Conservation (phyloP, 2,113 vertebrate species). For the Saimiri boliviensis region DNA sequence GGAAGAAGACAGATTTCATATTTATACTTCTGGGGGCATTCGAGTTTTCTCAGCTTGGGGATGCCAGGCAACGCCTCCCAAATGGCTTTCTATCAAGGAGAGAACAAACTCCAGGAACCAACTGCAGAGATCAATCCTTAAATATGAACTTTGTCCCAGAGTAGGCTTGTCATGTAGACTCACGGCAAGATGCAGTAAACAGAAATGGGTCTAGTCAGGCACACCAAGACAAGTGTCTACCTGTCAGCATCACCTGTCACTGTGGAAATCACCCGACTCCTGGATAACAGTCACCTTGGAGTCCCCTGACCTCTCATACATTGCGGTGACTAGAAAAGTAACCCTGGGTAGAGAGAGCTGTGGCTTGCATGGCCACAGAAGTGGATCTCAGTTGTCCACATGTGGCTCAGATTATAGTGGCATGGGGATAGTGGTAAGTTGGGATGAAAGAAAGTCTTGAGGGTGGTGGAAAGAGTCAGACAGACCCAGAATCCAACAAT, state of each 20-base stretch:
- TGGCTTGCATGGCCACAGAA: not conserved
- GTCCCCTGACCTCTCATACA: not conserved
- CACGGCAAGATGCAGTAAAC: conserved; percentile 49
- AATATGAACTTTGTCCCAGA: conserved; percentile 65
- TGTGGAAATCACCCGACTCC: conserved; percentile 41
- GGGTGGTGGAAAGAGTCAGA: not conserved
- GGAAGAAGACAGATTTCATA: not conserved
- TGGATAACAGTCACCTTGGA: not conserved
- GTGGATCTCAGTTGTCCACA: not conserved
- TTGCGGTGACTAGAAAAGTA: not conserved
- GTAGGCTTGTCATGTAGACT: conserved; percentile 62
- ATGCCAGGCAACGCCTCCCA: not conserved
- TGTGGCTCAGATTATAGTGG: not conserved
- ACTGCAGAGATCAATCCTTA: conserved; percentile 45
- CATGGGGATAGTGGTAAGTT: accelerated
- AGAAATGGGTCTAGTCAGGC: conserved; percentile 60
- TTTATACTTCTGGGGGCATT: not conserved
- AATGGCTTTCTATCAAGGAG: conserved; percentile 6
- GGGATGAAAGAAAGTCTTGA: not conserved
- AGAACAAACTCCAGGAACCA: conserved; percentile 46
- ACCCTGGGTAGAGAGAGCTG: not conserved
- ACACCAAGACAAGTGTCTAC: conserved; percentile 59
- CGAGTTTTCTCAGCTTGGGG: not conserved
- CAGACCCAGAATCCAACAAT: not conserved
- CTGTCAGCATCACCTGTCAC: conserved; percentile 54